Base-by-base conservation (phyloP, 1,140 invertebrate genomes). In the Babylonia areolata region DNA sequence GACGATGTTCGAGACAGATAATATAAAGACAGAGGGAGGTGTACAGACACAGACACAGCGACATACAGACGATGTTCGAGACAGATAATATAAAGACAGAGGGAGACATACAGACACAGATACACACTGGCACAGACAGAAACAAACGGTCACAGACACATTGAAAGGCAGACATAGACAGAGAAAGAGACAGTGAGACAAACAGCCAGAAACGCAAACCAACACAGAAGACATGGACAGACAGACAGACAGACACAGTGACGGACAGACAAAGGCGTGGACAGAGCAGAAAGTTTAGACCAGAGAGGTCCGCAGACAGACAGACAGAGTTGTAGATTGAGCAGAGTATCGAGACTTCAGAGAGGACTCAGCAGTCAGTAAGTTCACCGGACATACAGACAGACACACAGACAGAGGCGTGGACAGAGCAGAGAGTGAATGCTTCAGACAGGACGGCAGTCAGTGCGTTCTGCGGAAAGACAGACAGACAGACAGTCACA, bases 401-500 rank as follows among this genome's bases (percentile, higher is more conserved):
- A 69, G 64, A 69, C 9, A 69, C 3, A 31, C 3, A 31, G n/a
- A 31, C 3, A 31, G 64, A 69, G 64, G 28, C 3, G 28, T 5
- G 28, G n/a, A 31, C 3, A 31, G n/a, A 31, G n/a, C 64, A 69
- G 64, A 69, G 64, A 69, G 64, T 12, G 64, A 69, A 23, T 12
- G 64, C 9, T 9, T 12, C 9, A 69, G 64, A 69, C 3, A n/a
- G 28, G n/a, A 31, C 3, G 64, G 37, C 17, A 77, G 73, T 35
- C 5, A 77, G 73, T 35, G 73, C 15, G 73, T 35, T 17, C 6
- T 3, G 31, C 6, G 31, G 35, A 37, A 31, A 37, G 73, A 77
- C 17, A 77, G 73, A 77, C 17, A 77, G 73, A 77, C 17, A 77
- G 73, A 77, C 17, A 77, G 73, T 35, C 17, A 77, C 17, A 77